Conservation (phyloP, 2,888 invertebrate species). For the Sialis fuliginosa region DNA sequence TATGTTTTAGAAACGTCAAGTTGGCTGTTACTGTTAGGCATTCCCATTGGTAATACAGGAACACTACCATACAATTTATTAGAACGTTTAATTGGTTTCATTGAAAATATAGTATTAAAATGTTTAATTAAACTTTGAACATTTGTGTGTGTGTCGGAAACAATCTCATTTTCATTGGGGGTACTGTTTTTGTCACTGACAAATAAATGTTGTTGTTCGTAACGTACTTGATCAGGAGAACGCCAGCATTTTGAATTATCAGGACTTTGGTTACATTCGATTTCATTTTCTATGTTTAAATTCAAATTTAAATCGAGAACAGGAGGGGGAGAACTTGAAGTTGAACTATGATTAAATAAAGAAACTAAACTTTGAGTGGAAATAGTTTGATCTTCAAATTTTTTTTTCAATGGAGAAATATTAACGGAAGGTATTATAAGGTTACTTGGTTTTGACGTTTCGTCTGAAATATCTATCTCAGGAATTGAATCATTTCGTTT, state of each 20-base stretch:
- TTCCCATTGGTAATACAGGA: neutral
- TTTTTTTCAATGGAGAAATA: neutral
- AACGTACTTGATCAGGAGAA: constrained; percentile 48
- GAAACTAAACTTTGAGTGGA: constrained; percentile 2
- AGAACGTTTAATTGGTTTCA: neutral
- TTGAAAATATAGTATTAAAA: constrained; percentile 29
- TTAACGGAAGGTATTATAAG: constrained; percentile 1
- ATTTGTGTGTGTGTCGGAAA: constrained; percentile 23
- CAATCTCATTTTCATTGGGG: neutral
- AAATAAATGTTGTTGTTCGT: constrained; percentile 26
- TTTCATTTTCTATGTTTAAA: constrained; percentile 19
- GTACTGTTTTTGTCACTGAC: neutral
- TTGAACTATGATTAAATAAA: constrained; percentile 2
- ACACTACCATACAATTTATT: neutral
- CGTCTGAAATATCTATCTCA: neutral
- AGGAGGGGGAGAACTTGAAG: constrained; percentile 2
- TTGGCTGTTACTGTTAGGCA: constrained; percentile 5
- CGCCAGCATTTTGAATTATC: constrained; percentile 40
- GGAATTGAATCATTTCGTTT: neutral
- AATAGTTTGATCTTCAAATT: neutral
- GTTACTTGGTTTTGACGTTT: neutral
- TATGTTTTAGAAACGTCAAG: constrained; percentile 6
- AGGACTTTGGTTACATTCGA: constrained; percentile 14
- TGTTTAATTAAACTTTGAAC: constrained; percentile 53
- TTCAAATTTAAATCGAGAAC: constrained; percentile 1